phyloP scores from a whole-genome alignment of 2,113 vertebrate genomes.

The Amia ocellicauda region DNA sequence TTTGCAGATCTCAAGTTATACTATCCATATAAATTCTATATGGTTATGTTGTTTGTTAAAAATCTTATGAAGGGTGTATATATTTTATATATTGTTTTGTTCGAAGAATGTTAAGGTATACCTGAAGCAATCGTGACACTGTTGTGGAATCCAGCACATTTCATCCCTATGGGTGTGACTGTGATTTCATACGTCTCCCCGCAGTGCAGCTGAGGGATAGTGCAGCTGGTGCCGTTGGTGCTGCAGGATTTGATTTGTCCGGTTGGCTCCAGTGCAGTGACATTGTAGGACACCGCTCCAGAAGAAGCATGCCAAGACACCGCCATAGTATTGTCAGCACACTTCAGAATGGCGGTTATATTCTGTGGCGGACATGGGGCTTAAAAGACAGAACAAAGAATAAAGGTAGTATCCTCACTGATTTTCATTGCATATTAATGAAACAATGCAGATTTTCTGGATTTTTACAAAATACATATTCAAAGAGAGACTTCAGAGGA shows the following conservation, averaged over 20 bases:
- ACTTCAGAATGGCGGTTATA: conserved; percentile 52
- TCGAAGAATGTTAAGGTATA: no score
- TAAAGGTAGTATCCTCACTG: no score
- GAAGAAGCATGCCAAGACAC: conserved; percentile 55
- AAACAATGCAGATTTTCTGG: no score
- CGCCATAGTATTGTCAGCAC: conserved; percentile 48
- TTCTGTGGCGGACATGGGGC: conserved; percentile 64
- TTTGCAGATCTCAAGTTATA: no score
- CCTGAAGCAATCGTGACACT: conserved; percentile 8
- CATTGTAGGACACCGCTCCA: conserved; percentile 44
- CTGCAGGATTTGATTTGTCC: conserved; percentile 43
- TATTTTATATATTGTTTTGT: no score
- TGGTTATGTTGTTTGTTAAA: no score
- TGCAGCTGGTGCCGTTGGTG: conserved; percentile 43
- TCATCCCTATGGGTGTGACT: conserved; percentile 44
- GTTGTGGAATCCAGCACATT: conserved; percentile 47
- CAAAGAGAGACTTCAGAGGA: no score
- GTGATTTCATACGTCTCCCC: conserved; percentile 53
- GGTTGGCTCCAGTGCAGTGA: conserved; percentile 38
- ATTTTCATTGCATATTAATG: no score
- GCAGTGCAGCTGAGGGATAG: conserved; percentile 55
- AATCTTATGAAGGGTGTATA: no score
- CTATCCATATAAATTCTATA: no score
- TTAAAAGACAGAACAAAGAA: conserved; percentile 35
- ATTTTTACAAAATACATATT: no score